Percentiles rank a stretch among this genome's conserved stretches.
Conservation (phyloP, 1,140 invertebrate species). For the Dufourea novaeangliae region DNA sequence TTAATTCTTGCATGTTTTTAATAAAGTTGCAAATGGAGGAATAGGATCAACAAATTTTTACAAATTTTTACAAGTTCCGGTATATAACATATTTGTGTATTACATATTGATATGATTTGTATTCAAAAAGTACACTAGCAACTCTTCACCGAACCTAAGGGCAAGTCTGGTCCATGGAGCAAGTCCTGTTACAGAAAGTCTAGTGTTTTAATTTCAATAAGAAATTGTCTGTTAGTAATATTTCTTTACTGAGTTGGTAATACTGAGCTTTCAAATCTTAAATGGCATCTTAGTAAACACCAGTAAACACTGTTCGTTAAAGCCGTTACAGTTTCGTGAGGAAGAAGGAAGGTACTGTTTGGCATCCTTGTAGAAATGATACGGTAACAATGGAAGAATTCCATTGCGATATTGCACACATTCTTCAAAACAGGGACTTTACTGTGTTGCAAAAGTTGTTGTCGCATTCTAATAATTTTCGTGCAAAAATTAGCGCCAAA, state of each 20-base stretch:
- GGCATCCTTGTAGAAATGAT: background rate
- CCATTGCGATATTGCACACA: constrained; percentile 27
- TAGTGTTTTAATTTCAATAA: background rate
- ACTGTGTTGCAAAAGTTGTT: constrained; percentile 43
- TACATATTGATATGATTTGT: too few species aligned
- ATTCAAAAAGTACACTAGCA: too few species aligned
- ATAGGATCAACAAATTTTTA: too few species aligned
- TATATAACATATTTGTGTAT: too few species aligned
- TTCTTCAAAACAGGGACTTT: constrained; percentile 40
- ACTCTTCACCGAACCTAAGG: too few species aligned
- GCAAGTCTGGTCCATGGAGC: too few species aligned
- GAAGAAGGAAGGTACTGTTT: background rate
- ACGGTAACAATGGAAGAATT: constrained; percentile 28
- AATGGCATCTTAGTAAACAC: background rate
- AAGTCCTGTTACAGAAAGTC: too few species aligned
- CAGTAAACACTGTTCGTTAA: background rate
- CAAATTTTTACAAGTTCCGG: too few species aligned
- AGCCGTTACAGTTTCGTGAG: background rate
- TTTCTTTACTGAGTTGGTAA: background rate
- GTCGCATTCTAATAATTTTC: constrained; percentile 25
- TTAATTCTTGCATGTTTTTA: too few species aligned
- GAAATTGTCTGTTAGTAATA: background rate
- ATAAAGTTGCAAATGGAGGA: too few species aligned
- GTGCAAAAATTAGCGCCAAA: background rate
- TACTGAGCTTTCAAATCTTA: constrained; percentile 19